Evolutionary conservation across 2,113 vertebrate genomes (phyloP), one percentile per base, ranked within the genome.

Genomic region (Phainopepla nitens): DNA sequence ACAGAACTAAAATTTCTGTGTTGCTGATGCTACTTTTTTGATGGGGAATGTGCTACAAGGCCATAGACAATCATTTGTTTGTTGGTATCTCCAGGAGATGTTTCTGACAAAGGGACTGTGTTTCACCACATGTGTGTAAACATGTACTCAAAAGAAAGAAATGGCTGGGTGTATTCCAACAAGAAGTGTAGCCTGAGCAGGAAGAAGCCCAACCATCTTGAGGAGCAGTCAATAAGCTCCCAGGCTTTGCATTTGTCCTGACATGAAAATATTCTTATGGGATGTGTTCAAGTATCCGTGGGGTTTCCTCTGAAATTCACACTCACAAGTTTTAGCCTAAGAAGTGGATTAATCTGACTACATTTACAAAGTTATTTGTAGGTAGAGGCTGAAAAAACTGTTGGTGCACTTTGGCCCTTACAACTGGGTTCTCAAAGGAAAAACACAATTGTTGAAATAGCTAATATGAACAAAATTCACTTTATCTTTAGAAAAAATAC

Each of bases 111-210:
- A 39, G 5, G 11, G 22, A 27, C 5, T 41, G 6, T 23, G 3
- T 71, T 85, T 76, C 47, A 76, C 68, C 28, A 31, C 22, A 4
- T 18, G 24, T 6, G 47, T 86, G 60, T 36, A 79, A 86, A 53
- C 2, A 11, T 13, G 4, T 15, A 28, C 18, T 57, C 66, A 28
- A 39, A 47, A 73, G 29, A 61, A 41, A 47, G 42, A 49, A 66
- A 35, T 0, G 2, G 19, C 61, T 82, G 69, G 8, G 2, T 90
- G 7, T 39, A 28, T 66, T 66, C 20, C 61, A 69, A 2, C 20
- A 7, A 11, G 0, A 0, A 60, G 8, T 44, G 3, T 21, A 60
- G 36, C 28, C 27, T 39, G 20, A 64, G 44, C 53, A 49, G 58
- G 71, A 66, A 82, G 19, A 54, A 19, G 3, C 53, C 35, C 31